phyloP scores from a whole-genome alignment of 2,113 vertebrate genomes.

The Sinocyclocheilus anshuiensis region DNA sequence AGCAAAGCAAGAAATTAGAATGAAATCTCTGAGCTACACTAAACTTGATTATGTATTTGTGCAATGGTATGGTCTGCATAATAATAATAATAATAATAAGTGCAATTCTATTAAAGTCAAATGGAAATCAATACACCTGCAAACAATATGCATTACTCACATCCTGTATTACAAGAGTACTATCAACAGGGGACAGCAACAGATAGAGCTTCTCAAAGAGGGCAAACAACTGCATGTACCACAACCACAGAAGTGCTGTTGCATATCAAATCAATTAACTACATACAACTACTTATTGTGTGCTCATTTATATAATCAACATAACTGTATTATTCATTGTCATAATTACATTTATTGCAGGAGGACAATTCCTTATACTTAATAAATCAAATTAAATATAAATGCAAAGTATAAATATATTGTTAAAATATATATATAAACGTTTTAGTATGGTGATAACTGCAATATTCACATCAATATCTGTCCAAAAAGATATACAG shows the following conservation, averaged over 20 bases:
- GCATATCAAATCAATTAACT: not conserved
- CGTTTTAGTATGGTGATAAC: too few relatives aligned
- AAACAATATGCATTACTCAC: not conserved
- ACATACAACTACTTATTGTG: too few relatives aligned
- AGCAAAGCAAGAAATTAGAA: conserved; percentile 1
- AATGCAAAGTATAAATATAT: not conserved
- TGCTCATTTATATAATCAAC: not conserved
- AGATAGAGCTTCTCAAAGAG: conserved; percentile 27
- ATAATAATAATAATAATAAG: not conserved
- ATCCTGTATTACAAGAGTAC: conserved; percentile 36
- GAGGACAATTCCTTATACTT: not conserved
- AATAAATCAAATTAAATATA: not conserved
- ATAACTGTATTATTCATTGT: not conserved
- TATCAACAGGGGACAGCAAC: conserved; percentile 75
- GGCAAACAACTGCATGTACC: not conserved
- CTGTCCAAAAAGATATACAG: too few relatives aligned
- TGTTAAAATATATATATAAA: too few relatives aligned
- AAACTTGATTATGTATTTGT: not conserved
- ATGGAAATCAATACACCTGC: not conserved
- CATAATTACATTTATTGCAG: not conserved
- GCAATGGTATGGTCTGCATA: not conserved
- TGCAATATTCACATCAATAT: not conserved
- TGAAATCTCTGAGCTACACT: not conserved
- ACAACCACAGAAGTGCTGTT: not conserved
- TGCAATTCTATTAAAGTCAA: not conserved